Evolutionary conservation across 1,140 invertebrate genomes (phyloP).

Genomic region (Proctacanthus coquilletti): DNA sequence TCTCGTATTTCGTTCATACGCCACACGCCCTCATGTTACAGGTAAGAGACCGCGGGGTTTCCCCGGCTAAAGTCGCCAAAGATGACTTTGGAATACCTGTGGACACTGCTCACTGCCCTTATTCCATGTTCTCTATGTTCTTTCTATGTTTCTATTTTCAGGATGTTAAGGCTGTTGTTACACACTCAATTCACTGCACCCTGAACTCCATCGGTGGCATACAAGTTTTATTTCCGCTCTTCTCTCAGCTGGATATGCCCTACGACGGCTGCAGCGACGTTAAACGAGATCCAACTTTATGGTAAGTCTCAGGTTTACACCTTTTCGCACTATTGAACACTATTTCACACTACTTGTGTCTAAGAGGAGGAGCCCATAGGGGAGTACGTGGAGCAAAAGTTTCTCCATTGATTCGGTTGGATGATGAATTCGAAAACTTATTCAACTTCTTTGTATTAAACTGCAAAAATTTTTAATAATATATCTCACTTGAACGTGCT

Average conservation of each 20-base stretch:
- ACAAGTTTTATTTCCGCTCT: conserved; percentile 94
- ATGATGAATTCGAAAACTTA: no score
- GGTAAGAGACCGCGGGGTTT: no score
- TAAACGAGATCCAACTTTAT: conserved; percentile 71
- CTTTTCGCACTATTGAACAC: no score
- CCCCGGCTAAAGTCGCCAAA: neutral
- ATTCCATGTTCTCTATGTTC: neutral
- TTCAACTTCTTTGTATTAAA: no score
- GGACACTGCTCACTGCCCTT: no score
- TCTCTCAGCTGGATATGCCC: conserved; percentile 91
- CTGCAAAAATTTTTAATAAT: no score
- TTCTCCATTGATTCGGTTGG: no score
- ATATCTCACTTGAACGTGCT: no score
- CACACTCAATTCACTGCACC: conserved; percentile 96
- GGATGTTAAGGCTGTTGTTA: conserved; percentile 98
- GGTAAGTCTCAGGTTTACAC: conserved; percentile 39
- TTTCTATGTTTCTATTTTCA: conserved; percentile 31
- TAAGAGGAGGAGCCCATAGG: no score
- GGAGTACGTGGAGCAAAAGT: no score
- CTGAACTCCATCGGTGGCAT: conserved; percentile 98
- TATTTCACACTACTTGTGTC: no score
- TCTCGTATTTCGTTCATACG: conserved; percentile 95
- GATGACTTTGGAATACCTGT: neutral
- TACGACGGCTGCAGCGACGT: conserved; percentile 63
- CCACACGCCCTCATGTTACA: conserved; percentile 97